A percentile compares a stretch with the other conserved stretches of the same genome.
Conservation (phyloP, 2,888 invertebrate species). For the Arenicola marina region DNA sequence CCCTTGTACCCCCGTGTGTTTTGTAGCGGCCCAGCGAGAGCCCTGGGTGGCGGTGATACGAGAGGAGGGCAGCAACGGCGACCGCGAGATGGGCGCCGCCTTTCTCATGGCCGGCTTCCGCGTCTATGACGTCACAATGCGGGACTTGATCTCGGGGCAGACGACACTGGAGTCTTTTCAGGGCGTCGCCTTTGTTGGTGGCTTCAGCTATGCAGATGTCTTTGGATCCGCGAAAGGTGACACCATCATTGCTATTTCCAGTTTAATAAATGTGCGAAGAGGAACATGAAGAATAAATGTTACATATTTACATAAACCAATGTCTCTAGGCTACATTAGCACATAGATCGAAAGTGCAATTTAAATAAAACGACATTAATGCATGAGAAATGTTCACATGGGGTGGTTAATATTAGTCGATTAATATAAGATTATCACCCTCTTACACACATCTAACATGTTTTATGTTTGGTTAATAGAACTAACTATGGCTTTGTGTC, state of each 20-base stretch:
- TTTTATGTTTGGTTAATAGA: too few relatives aligned
- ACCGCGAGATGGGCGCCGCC: constrained; percentile 93
- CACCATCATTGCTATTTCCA: too few relatives aligned
- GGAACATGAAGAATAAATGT: background rate
- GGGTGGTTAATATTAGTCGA: background rate
- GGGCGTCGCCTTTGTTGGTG: constrained; percentile 93
- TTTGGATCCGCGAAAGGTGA: constrained; percentile 86
- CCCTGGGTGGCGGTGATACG: constrained; percentile 87
- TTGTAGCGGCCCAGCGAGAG: too few relatives aligned
- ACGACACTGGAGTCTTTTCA: constrained; percentile 79
- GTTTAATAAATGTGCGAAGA: background rate
- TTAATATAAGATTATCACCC: too few relatives aligned
- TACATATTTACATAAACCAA: background rate
- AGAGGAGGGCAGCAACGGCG: constrained; percentile 97
- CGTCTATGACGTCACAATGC: constrained; percentile 94
- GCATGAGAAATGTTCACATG: background rate
- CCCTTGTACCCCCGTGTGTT: too few relatives aligned
- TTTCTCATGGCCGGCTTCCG: constrained; percentile 82
- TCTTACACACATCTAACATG: too few relatives aligned
- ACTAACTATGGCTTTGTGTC: too few relatives aligned
- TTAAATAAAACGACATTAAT: background rate
- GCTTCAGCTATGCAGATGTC: constrained; percentile 99
- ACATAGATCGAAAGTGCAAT: too few relatives aligned
- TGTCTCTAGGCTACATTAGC: background rate
- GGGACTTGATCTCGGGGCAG: constrained; percentile 77